Base-by-base conservation (phyloP, 2,888 invertebrate species). In the Euclidia mi region DNA sequence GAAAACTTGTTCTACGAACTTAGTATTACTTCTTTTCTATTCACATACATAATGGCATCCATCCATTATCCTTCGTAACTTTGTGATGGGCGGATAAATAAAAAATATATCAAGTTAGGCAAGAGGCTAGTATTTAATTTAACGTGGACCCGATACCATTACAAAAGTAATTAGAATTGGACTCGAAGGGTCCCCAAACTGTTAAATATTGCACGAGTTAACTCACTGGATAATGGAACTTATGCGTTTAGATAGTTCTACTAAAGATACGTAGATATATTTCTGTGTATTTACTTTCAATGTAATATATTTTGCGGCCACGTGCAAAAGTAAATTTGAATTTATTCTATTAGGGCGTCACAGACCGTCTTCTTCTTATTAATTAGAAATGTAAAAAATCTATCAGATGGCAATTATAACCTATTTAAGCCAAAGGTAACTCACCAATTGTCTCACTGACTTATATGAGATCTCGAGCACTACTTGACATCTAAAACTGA, bases 171-270 rank as follows among this genome's bases (percentile, higher is more conserved):
- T 87, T 87, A 87, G 81, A 79, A 75, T 77, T 68, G 69, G 72
- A 76, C 68, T 62, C 53, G 65, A 62, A 58, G 56, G 70, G 68
- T 65, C 72, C 71, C 59, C 64, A 52, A 56, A 60, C 79, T 84
- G 76, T 85, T 89, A 83, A 88, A 88, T 88, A 82, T 85, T 86
- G 77, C 81, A 87, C 59, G 78, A 74, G 74, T 80, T 74, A 70
- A 78, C 78, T 73, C 58, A 42, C 37, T 40, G 67, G 63, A 62
- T 73, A 79, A 81, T 75, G 69, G 43, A 61, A 53, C 31, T 61
- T 55, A 25, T 37, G 47, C 29, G 40, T 41, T 44, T 15, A 34
- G 53, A 40, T 44, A 59, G 40, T 43, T 28, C 46, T 48, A 41
- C 42, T 15, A 38, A 50, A 52, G 47, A 58, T 47, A 56, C 47